Conservation (phyloP, 2,797 vertebrate species). For the Hephaestus fuliginosus region DNA sequence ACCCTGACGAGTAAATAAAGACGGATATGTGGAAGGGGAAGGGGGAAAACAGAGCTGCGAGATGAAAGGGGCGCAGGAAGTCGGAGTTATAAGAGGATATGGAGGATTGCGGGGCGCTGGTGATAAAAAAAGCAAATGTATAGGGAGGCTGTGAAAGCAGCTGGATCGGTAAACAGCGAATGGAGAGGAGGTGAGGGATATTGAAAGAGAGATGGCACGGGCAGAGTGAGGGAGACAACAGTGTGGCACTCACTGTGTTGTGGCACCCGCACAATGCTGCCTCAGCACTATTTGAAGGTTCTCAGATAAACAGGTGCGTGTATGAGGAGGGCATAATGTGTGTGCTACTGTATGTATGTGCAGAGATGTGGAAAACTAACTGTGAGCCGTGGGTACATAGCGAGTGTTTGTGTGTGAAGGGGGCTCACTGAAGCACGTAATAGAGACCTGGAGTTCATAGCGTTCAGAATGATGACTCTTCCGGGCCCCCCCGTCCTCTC, state of each 20-base stretch:
- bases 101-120: constrained; percentile 10
- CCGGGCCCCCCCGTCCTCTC: constrained; percentile 23
- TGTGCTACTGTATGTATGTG: constrained; percentile 53
- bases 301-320: constrained; percentile 54
- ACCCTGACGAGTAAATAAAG: constrained; percentile 34
- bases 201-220: constrained; percentile 47
- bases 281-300: constrained; percentile 72
- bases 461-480: constrained; percentile 68
- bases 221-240: constrained; percentile 54
- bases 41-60: constrained; percentile 21
- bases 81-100: constrained; percentile 32
- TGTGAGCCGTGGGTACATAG: constrained; percentile 36
- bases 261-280: constrained; percentile 60
- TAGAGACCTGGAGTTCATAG: constrained; percentile 69
- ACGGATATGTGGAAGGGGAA: constrained; percentile 20
- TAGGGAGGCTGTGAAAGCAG: constrained; percentile 31
- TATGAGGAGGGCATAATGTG: constrained; percentile 33
- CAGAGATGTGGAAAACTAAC: constrained; percentile 62
- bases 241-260: constrained; percentile 41
- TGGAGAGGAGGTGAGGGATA: constrained; percentile 27
- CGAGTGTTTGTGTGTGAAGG: constrained; percentile 46
- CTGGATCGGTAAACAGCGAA: constrained; percentile 7
- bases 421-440: constrained; percentile 72
- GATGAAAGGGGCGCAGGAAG: constrained; percentile 29
- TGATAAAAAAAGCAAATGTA: constrained; percentile 31